Evolutionary conservation across 2,888 invertebrate genomes (phyloP), one percentile per base, ranked within the genome.

Genomic region (Antheraea yamamai): DNA sequence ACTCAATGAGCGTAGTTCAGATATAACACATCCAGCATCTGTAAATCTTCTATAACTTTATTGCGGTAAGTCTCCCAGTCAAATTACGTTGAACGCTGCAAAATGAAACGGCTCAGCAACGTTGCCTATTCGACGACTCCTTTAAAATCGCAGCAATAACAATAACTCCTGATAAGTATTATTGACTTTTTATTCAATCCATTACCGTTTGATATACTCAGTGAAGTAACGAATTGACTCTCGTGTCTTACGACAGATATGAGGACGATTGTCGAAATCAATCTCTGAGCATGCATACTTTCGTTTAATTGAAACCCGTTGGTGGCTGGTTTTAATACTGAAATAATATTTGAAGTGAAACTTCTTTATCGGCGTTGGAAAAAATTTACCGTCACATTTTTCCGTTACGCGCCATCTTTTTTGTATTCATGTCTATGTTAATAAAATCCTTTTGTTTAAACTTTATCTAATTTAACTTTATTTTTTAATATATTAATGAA

Each of bases 51-150:
- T 30, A 66, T 81, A 83, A 84, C 85, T 87, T 85, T 82, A 85
- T 84, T 82, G 80, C 78, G 81, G 85, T 86, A 86, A 88, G 85
- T 84, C 84, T 83, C 82, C 80, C 84, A 83, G 87, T 88, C 87
- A 87, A 89, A 89, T 89, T 87, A 88, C 85, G 81, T 88, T 82
- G 86, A 85, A 86, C 83, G 85, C 81, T 82, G 87, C 84, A 89
- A 88, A 89, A 88, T 88, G 87, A 85, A 89, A 88, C 83, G 88
- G 86, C 85, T 79, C 82, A 79, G 78, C 80, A 75, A 80, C 80
- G 81, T 84, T 79, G 80, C 83, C 39, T 39, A 75, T 75, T 55
- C 68, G 74, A 51, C 72, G 71, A 26, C 71, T 74, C 47, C 72
- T 75, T 75, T 61, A 72, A 71, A 72, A 72, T 75, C 47, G 39